Percentiles rank a stretch among this genome's conserved stretches.
phyloP scores from a whole-genome alignment of 1,140 invertebrate species.

The Plutomurus gul region DNA sequence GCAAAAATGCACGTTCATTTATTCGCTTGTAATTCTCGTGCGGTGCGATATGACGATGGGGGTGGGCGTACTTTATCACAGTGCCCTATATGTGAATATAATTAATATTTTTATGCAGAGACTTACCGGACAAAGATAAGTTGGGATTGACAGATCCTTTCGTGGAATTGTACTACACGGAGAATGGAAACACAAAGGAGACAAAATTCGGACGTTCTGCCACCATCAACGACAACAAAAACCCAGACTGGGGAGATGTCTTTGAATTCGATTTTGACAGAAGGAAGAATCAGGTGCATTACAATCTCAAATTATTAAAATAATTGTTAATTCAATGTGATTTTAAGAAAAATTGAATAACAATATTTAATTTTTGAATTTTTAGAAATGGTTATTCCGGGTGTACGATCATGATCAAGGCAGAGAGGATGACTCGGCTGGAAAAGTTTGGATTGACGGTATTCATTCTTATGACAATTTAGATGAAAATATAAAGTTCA shows the following conservation, averaged over 20 bases:
- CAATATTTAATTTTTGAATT: background rate
- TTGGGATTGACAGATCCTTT: constrained; percentile 31
- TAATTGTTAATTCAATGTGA: background rate
- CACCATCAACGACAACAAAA: constrained; percentile 39
- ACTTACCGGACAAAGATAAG: constrained; percentile 30
- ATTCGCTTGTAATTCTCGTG: background rate
- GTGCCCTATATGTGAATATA: background rate
- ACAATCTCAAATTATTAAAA: background rate
- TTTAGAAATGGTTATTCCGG: constrained; percentile 39
- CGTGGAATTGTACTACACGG: constrained; percentile 44
- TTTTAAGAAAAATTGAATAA: background rate
- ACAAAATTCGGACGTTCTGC: constrained; percentile 36
- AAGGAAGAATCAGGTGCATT: constrained; percentile 41
- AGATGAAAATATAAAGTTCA: background rate
- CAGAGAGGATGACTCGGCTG: constrained; percentile 49
- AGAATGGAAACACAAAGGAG: constrained; percentile 38
- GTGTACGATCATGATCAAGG: constrained; percentile 47
- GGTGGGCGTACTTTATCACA: background rate
- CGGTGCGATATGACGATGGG: no score
- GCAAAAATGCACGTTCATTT: background rate
- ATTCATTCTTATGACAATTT: background rate
- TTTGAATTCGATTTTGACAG: constrained; percentile 49
- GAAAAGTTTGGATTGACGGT: constrained; percentile 46
- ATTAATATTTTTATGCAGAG: constrained; percentile 13
- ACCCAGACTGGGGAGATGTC: constrained; percentile 46